Base-by-base conservation (phyloP, 2,888 invertebrate species). In the Drosophila helvetica region DNA sequence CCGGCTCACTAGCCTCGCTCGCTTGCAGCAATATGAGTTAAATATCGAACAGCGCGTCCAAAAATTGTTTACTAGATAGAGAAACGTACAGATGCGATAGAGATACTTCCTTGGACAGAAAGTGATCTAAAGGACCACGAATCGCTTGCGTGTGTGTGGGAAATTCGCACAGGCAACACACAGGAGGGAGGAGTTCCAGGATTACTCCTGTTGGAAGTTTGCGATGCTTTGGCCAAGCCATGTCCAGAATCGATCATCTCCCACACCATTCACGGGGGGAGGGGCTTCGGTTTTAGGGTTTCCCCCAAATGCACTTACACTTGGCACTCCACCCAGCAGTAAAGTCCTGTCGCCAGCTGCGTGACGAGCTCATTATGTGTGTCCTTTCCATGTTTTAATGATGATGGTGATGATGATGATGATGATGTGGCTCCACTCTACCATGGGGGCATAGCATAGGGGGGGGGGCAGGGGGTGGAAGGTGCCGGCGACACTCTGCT, bases 401-500 rank as follows among this genome's bases (percentile, higher is more conserved):
- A n/a, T 53, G 52, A 52, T 46, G n/a, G 18, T 12, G 9, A 17
- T n/a, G 53, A 25, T 9, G n/a, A 1, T n/a, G 51, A 48, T 25
- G 25, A 6, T 3, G 27, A 50, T 27, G 47, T 15, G 46, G 46
- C 15, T 10, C 15, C 46, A 27, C 12, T 30, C 25, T 38, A 9
- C 38, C 18, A 47, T 22, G 19, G 1, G 1, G 18, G 19, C 17
- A 22, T 12, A 6, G 22, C 17, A 22, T 12, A 1, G 50, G 51
- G 51, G 60, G 22, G 25, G 33, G 25, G 19, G 1, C 19, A 27
- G n/a, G 62, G 45, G 25, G 46, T 22, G 25, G 25, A 25, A 25
- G 58, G 46, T 71, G 60, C 51, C 61, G 67, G 60, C 67, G 51
- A 71, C 67, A 67, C 46, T 59, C 61, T 71, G 67, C 67, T 60